Evolutionary conservation across 2,797 vertebrate species (phyloP), one percentile per base, ranked within the genome.

Genomic region (Syngnathus rostellatus): DNA sequence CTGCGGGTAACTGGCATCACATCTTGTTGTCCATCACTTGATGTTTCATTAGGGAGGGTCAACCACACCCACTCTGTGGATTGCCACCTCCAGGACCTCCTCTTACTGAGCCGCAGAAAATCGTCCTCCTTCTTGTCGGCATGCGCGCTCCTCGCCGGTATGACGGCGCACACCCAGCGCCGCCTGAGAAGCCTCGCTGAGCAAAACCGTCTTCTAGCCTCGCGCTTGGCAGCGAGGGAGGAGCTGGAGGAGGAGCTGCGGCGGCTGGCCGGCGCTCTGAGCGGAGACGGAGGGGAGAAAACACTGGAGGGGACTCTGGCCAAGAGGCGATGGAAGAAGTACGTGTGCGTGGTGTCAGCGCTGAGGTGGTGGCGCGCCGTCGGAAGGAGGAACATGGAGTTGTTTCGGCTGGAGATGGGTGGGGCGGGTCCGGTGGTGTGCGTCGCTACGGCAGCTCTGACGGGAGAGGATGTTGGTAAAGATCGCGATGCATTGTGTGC

Each of bases 161-260:
- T 77, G 0, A 63, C 81, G 41, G 48, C 1, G 0, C 78, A 87
- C 68, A 0, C 69, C n/a, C 66, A 37, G 7, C 51, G 1, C 14
- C 51, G 83, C 0, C 63, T 81, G 46, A 16, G 1, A 6, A 1
- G n/a, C 1, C 83, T 87, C n/a, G 41, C 45, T 0, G 8, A 63
- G 1, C 86, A 88, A 77, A 88, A 87, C 10, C 2, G 0, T 0
- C 63, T 80, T 8, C 66, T 89, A 65, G 23, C 2, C n/a, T 16
- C 60, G 0, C 68, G 66, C 0, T 70, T 86, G 68, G 59, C 2
- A 0, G 66, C 74, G 50, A 41, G 21, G 48, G 77, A 85, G 75
- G 64, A 0, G 54, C 77, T 87, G 73, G 85, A 84, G 71, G 68
- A 69, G 72, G 81, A 85, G 73, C 83, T 87, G 69, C 72, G 76